Conservation (phyloP, 2,797 vertebrate genomes). For the Silurus lanzhouensis region DNA sequence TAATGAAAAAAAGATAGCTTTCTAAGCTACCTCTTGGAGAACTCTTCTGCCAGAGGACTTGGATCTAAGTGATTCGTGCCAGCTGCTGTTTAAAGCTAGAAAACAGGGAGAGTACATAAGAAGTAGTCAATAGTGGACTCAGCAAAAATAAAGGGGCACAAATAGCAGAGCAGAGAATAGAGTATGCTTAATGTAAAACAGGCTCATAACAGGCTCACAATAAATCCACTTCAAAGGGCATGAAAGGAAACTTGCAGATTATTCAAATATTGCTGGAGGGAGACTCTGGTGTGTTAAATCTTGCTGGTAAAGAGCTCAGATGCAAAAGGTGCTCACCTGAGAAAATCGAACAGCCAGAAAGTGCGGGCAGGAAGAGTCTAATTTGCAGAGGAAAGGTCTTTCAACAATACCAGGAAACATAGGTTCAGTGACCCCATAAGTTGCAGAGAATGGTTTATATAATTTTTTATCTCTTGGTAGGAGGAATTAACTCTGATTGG, state of each 20-base stretch:
- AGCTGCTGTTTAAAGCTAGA: not conserved
- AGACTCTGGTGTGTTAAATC: conserved; percentile 1
- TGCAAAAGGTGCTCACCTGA: not conserved
- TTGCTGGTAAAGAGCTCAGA: not conserved
- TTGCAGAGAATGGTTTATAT: not conserved
- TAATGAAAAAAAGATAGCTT: not conserved
- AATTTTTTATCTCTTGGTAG: not conserved
- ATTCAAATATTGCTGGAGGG: not conserved
- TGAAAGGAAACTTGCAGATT: not conserved
- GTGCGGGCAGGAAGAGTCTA: not conserved
- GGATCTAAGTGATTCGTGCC: not conserved
- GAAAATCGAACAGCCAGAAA: not conserved
- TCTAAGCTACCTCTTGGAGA: not conserved
- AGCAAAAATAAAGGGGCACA: not conserved
- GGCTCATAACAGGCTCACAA: not conserved
- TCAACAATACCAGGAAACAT: not conserved
- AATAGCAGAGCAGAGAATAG: not conserved
- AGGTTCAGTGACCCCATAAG: not conserved
- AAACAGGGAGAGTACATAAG: not conserved
- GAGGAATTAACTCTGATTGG: not conserved
- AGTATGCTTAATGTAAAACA: conserved; percentile 2
- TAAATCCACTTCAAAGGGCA: conserved; percentile 16
- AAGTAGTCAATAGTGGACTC: not conserved
- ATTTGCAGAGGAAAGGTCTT: not conserved
- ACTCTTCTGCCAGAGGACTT: not conserved